Conservation (phyloP, 1,140 invertebrate species). For the Anastatus disparis region DNA sequence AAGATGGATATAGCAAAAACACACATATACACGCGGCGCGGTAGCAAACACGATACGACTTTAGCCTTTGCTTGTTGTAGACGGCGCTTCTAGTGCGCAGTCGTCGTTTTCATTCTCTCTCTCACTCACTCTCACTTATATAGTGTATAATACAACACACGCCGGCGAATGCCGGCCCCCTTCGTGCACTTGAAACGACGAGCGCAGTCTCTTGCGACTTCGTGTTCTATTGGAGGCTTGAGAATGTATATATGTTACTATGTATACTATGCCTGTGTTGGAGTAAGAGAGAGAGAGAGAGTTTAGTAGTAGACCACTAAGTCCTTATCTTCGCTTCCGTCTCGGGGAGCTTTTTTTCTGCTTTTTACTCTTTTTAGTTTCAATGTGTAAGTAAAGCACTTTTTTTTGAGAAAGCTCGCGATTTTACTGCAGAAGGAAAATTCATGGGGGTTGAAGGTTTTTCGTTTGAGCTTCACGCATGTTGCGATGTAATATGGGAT, state of each 20-base stretch:
- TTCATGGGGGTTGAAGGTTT: neutral
- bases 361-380: neutral
- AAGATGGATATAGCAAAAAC: slow-evolving; percentile 16
- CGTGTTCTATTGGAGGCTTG: too few species aligned
- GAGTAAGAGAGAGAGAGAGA: neutral
- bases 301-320: slow-evolving; percentile 40
- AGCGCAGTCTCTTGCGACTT: too few species aligned
- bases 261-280: neutral
- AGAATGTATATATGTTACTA: too few species aligned
- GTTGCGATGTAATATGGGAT: too few species aligned
- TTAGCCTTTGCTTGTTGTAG: too few species aligned
- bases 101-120: neutral
- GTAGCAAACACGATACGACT: neutral
- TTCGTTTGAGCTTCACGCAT: too few species aligned
- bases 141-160: neutral
- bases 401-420: too few species aligned
- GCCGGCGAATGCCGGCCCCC: neutral
- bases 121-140: neutral
- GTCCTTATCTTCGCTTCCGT: slow-evolving; percentile 45
- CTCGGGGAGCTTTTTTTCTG: slow-evolving; percentile 15
- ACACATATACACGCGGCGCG: neutral
- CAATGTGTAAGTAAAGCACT: too few species aligned
- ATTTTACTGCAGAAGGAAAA: neutral
- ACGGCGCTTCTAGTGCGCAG: neutral
- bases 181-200: slow-evolving; percentile 26